Conservation (phyloP, 1,140 invertebrate genomes). For the Bradynema listronoti region DNA sequence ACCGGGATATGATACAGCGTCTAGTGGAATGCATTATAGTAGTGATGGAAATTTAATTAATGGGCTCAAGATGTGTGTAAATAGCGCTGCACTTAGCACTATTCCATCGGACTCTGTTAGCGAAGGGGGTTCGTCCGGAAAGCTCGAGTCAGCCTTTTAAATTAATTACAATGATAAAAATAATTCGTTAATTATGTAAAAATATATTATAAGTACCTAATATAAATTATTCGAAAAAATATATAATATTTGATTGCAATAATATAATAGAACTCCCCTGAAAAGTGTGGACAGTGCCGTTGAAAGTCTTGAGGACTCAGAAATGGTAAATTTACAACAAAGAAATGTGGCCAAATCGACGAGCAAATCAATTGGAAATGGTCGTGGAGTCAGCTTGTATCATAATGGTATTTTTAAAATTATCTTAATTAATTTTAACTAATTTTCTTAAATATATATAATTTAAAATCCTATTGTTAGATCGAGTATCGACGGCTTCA, state of each 20-base stretch:
- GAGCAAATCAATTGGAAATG: too few relatives aligned
- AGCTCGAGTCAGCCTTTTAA: conserved; percentile 18
- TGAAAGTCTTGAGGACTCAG: conserved; percentile 38
- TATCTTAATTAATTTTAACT: too few relatives aligned
- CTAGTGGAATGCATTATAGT: too few relatives aligned
- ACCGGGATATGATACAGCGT: too few relatives aligned
- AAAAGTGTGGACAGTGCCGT: conserved; percentile 50
- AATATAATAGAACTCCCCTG: conserved; percentile 35
- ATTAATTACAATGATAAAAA: neutral
- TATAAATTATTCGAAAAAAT: neutral
- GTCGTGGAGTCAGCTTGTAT: too few relatives aligned
- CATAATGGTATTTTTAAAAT: too few relatives aligned
- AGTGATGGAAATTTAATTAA: too few relatives aligned
- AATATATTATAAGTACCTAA: neutral
- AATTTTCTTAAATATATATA: too few relatives aligned
- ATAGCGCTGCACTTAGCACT: conserved; percentile 14
- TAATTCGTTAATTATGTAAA: neutral
- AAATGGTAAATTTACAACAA: neutral
- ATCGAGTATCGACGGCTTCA: neutral
- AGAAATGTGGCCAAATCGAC: neutral
- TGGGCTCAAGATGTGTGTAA: too few relatives aligned
- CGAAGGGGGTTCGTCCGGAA: conserved; percentile 20
- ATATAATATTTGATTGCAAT: conserved; percentile 9
- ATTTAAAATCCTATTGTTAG: too few relatives aligned
- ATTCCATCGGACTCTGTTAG: conserved; percentile 37